Conservation (phyloP, 2,888 invertebrate species). For the Xylota segnis region DNA sequence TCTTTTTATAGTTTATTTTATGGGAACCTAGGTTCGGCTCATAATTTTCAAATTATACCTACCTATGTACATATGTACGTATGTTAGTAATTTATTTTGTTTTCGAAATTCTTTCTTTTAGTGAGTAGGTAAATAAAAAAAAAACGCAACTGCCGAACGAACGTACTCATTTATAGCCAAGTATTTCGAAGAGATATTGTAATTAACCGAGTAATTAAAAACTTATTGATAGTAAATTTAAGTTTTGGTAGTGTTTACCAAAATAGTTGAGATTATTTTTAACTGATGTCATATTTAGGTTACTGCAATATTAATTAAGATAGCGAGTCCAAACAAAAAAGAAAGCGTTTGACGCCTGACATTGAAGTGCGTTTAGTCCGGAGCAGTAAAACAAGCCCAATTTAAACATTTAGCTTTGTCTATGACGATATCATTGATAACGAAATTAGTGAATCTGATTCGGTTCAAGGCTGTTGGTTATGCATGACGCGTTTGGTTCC, state of each 20-base stretch:
- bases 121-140: neutral
- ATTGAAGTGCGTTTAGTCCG: neutral
- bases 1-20: neutral
- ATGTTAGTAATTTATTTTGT: neutral
- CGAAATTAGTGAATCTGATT: too few species aligned
- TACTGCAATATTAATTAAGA: neutral
- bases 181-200: too few species aligned
- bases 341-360: neutral
- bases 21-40: neutral
- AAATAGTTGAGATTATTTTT: neutral
- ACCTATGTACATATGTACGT: too few species aligned
- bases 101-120: neutral
- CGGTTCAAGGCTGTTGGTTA: too few species aligned
- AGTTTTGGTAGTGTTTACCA: neutral
- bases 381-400: neutral
- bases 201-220: neutral
- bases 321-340: neutral
- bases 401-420: too few species aligned
- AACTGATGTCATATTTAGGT: neutral
- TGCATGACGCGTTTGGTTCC: too few species aligned
- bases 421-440: too few species aligned
- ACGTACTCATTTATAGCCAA: too few species aligned
- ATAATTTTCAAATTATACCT: neutral
- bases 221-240: neutral
- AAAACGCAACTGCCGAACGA: neutral